phyloP scores from a whole-genome alignment of 1,140 invertebrate species.

The Drosophila prosaltans region DNA sequence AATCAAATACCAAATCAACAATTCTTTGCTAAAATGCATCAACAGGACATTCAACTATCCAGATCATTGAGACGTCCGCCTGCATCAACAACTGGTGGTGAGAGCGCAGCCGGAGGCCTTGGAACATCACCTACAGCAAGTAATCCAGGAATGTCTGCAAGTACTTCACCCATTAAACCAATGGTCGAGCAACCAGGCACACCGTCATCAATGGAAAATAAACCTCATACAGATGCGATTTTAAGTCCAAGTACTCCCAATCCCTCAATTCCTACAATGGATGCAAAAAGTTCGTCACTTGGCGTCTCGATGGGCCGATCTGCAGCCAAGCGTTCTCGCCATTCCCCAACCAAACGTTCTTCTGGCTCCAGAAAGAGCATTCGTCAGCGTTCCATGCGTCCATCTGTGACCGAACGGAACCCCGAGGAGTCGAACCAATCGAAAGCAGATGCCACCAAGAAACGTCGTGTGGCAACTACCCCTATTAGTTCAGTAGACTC shows the following conservation, averaged over 20 bases:
- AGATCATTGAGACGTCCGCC: conserved; percentile 55
- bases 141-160: conserved; percentile 21
- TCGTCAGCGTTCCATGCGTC: conserved; percentile 69
- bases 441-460: conserved; percentile 45
- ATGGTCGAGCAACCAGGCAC: conserved; percentile 19
- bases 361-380: conserved; percentile 73
- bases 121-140: conserved; percentile 35
- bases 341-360: conserved; percentile 51
- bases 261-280: background rate
- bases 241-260: background rate
- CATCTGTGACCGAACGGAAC: conserved; percentile 28
- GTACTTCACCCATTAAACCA: conserved; percentile 37
- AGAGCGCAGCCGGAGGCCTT: background rate
- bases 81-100: conserved; percentile 2
- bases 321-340: conserved; percentile 51
- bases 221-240: background rate
- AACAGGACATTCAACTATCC: conserved; percentile 74
- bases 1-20: conserved; percentile 83
- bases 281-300: background rate
- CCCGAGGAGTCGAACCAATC: conserved; percentile 58
- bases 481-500: conserved; percentile 53
- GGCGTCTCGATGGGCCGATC: conserved; percentile 13
- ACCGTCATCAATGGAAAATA: conserved; percentile 1
- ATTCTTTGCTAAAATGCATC: conserved; percentile 80
- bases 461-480: conserved; percentile 55